Base-by-base conservation (phyloP, 2,888 invertebrate genomes). In the Pseudococcus viburni region DNA sequence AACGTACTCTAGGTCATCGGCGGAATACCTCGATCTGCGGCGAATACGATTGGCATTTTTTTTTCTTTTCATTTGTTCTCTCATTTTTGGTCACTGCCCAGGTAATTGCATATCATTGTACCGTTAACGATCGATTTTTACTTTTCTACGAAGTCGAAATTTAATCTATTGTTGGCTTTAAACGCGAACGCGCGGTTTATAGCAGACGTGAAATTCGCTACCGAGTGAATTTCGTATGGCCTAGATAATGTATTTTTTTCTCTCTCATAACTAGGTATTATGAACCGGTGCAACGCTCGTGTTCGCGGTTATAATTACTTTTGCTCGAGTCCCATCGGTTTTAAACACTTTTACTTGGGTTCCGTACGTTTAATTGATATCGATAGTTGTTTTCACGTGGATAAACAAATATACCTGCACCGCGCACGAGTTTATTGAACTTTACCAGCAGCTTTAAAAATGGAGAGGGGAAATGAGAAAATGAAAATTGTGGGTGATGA, bases 91-190 rank as follows among this genome's bases (percentile, higher is more conserved):
- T 73, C 73, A 73, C 73, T 64, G 8, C 64, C 22, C 33, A 33
- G 17, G 73, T 83, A 83, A 83, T 46, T 83, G 80, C 42, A 46
- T 42, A 42, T 83, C 46, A 83, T 46, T 46, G 80, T 83, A 83
- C 80, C 80, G 80, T 83, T 83, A 83, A 83, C 80, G 42, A 83
- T 83, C 46, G 80, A 83, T 83, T 83, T 73, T 83, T 83, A 83
- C 80, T 83, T 83, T 83, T 83, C 42, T 83, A 12, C 19, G 80
- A 83, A 83, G 80, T 46, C 46, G 80, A 42, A 73, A 73, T 64
- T 64, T 64, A 46, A 83, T 83, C 46, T 83, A 46, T 83, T 83
- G 80, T 83, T 83, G 80, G 42, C 64, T 64, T 19, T 64, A 22
- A 19, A 64, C 22, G 64, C 64, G 64, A 64, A 64, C 42, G 11